Conservation (phyloP, 2,113 vertebrate genomes). For the Psephotus haematonotus region DNA sequence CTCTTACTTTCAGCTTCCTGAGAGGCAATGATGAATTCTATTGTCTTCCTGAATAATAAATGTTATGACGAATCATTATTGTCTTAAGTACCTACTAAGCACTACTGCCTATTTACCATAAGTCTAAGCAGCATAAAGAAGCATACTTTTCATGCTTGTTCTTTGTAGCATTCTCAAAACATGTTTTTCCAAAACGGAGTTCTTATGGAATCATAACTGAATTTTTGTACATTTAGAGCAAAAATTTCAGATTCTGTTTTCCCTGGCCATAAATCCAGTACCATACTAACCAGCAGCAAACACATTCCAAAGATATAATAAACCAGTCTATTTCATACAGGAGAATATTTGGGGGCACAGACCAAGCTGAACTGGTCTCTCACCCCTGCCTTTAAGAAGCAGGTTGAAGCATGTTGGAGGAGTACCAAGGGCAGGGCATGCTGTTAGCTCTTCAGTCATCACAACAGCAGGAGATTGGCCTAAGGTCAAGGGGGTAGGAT, state of each 20-base stretch:
- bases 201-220: not conserved
- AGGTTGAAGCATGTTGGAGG: not conserved
- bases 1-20: not conserved
- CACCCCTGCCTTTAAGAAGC: not conserved
- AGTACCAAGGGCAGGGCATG: not conserved
- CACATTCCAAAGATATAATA: not conserved
- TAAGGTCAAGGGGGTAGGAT: constrained; percentile 11
- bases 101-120: not conserved
- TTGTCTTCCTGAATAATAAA: not conserved
- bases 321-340: not conserved
- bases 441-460: constrained; percentile 26
- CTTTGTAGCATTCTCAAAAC: not conserved
- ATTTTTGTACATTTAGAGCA: not conserved
- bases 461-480: not conserved
- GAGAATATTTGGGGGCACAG: not conserved
- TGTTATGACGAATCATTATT: not conserved
- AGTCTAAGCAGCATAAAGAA: not conserved
- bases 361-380: not conserved
- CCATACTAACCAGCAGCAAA: not conserved
- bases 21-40: not conserved
- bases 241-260: not conserved
- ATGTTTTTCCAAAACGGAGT: not conserved
- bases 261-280: not conserved
- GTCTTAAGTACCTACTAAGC: not conserved
- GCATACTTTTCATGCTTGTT: not conserved